Percentiles rank a stretch among this genome's conserved stretches.
phyloP scores from a whole-genome alignment of 2,888 invertebrate genomes.

The Ophion ventricosus region DNA sequence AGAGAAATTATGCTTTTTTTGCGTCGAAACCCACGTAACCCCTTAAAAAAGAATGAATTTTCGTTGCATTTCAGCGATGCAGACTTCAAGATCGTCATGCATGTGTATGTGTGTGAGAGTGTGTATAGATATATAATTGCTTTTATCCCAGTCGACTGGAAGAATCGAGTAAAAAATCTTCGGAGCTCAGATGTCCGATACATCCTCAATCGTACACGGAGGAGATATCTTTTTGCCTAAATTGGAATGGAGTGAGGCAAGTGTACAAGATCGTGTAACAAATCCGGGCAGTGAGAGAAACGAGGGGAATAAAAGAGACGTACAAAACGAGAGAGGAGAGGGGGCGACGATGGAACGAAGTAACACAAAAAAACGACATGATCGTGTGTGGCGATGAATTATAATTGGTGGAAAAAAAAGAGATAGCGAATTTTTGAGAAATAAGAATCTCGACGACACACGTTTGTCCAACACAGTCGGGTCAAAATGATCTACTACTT shows the following conservation, averaged over 20 bases:
- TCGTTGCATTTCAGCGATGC: no score
- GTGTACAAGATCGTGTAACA: neutral
- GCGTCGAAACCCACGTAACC: no score
- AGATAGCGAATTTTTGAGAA: slow-evolving; percentile 55
- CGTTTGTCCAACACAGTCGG: slow-evolving; percentile 7
- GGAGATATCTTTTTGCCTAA: neutral
- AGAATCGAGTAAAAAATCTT: neutral
- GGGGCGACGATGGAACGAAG: neutral
- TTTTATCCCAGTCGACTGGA: neutral
- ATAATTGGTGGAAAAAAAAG: slow-evolving; percentile 41
- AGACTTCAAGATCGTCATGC: no score
- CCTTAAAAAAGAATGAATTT: no score
- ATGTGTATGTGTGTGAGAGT: no score
- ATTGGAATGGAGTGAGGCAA: neutral
- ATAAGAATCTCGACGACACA: slow-evolving; percentile 55
- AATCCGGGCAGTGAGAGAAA: neutral
- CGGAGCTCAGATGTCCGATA: neutral
- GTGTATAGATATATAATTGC: no score
- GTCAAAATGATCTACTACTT: slow-evolving; percentile 29
- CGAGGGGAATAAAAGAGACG: slow-evolving; percentile 5
- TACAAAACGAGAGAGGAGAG: neutral
- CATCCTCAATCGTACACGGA: no score
- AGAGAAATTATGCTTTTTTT: no score
- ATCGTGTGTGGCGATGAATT: slow-evolving; percentile 26
- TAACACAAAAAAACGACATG: slow-evolving; percentile 25